Evolutionary conservation across 2,888 invertebrate genomes (phyloP), one percentile per base, ranked within the genome.

Genomic region (Agelastica alni): DNA sequence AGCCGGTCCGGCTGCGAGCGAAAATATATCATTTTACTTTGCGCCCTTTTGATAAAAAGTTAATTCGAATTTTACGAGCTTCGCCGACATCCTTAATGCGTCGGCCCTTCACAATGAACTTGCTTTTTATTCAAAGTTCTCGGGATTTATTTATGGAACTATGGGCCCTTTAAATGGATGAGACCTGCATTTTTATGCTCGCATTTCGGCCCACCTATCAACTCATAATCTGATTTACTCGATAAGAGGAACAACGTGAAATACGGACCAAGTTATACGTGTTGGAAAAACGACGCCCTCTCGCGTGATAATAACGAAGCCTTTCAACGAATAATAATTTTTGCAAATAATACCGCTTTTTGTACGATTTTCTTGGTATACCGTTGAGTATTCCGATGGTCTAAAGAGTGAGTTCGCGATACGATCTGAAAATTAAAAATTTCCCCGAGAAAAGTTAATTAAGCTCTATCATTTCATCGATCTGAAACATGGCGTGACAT

Each of bases 51-150:
- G 69, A 67, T 70, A 70, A 69, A 70, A 70, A 67, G 66, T 68
- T 69, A 69, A 70, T 67, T 69, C 66, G 64, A 64, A 59, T 69
- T 70, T 69, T 70, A 69, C 69, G 68, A 63, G 59, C 59, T 59
- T 12, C 61, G 62, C 63, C 66, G 60, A 60, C 64, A 54, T 63
- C 51, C 61, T 60, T 67, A 68, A 67, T 67, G 65, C 63, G 64
- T 65, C 65, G 63, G 31, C 31, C 48, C 31, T 65, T 60, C 60
- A 61, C 64, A 63, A 64, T 62, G 64, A 64, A 67, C 64, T 63
- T 62, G 62, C 64, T 63, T 64, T 45, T 66, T 64, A 65, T 62
- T 64, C 64, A 62, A 58, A 59, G 59, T 58, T 55, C n/a, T n/a
- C 56, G 43, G 28, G 42, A 36, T 42, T 57, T 65, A 65, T 65